Percentiles rank a stretch among this genome's conserved stretches.
Evolutionary conservation across 2,888 invertebrate species (phyloP).

Genomic region (Drosophila quinaria): DNA sequence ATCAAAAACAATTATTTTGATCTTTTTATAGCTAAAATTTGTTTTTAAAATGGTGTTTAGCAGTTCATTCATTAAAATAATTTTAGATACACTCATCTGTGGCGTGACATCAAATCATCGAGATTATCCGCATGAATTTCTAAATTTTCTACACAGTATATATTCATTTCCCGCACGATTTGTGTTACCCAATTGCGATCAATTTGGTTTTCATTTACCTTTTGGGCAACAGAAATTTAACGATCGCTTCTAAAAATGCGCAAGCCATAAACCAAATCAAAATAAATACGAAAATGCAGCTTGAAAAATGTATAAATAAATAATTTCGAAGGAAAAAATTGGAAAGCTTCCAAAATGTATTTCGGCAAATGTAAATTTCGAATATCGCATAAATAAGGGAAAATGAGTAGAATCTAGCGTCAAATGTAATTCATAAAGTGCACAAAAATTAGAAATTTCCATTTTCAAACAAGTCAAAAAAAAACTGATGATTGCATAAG

Average conservation of each 20-base stretch:
- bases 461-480: slow-evolving; percentile 1
- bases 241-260: slow-evolving; percentile 40
- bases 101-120: slow-evolving; percentile 14
- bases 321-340: slow-evolving; percentile 23
- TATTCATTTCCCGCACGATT: slow-evolving; percentile 29
- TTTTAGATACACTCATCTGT: neutral
- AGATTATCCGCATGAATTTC: neutral
- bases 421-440: slow-evolving; percentile 9
- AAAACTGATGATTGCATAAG: slow-evolving; percentile 22
- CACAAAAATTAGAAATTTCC: slow-evolving; percentile 16
- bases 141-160: neutral
- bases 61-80: neutral
- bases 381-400: slow-evolving; percentile 10
- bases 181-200: slow-evolving; percentile 21
- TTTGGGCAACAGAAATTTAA: slow-evolving; percentile 32
- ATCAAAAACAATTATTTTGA: too few species aligned
- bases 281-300: slow-evolving; percentile 38
- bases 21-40: neutral
- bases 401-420: neutral
- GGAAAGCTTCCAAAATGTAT: slow-evolving; percentile 43
- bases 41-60: neutral
- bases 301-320: slow-evolving; percentile 24
- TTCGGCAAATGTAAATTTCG: slow-evolving; percentile 5
- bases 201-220: slow-evolving; percentile 14
- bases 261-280: slow-evolving; percentile 41